A percentile compares a stretch with the other conserved stretches of the same genome.
phyloP scores from a whole-genome alignment of 1,140 invertebrate species.

The Phortica variegata region DNA sequence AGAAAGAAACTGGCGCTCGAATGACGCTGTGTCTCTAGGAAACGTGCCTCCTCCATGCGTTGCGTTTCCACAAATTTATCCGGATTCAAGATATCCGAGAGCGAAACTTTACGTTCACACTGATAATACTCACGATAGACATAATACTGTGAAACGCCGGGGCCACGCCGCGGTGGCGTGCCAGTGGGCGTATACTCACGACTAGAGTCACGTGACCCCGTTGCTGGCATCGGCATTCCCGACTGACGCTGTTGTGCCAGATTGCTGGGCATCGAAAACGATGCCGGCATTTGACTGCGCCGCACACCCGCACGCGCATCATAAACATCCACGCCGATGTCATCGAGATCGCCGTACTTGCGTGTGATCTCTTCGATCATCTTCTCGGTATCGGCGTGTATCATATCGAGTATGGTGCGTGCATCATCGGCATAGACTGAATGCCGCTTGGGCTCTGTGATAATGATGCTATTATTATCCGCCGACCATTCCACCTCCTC shows the following conservation, averaged over 20 bases:
- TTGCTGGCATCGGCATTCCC: too few relatives aligned
- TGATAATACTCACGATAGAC: constrained; percentile 63
- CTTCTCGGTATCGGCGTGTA: constrained; percentile 64
- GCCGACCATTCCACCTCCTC: constrained; percentile 66
- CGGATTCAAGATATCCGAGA: constrained; percentile 51
- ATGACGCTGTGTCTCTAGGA: constrained; percentile 59
- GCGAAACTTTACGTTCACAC: constrained; percentile 48
- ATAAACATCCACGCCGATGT: constrained; percentile 52
- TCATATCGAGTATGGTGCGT: constrained; percentile 63
- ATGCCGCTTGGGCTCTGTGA: constrained; percentile 44
- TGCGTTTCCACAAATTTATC: constrained; percentile 35
- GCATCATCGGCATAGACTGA: constrained; percentile 60
- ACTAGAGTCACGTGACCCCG: constrained; percentile 17
- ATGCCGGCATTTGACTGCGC: constrained; percentile 26
- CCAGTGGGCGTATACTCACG: constrained; percentile 34
- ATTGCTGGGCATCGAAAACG: constrained; percentile 42
- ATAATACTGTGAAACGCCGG: constrained; percentile 75
- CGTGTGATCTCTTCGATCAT: constrained; percentile 66
- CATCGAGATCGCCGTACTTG: constrained; percentile 64
- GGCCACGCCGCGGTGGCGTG: constrained; percentile 53
- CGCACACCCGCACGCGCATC: constrained; percentile 21
- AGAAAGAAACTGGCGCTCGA: constrained; percentile 68
- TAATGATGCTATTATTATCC: constrained; percentile 27
- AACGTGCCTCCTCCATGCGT: constrained; percentile 44
- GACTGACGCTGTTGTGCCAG: constrained; percentile 4